Base-by-base conservation (phyloP, 1,140 invertebrate species). In the Ceratoteleas bidentatus region DNA sequence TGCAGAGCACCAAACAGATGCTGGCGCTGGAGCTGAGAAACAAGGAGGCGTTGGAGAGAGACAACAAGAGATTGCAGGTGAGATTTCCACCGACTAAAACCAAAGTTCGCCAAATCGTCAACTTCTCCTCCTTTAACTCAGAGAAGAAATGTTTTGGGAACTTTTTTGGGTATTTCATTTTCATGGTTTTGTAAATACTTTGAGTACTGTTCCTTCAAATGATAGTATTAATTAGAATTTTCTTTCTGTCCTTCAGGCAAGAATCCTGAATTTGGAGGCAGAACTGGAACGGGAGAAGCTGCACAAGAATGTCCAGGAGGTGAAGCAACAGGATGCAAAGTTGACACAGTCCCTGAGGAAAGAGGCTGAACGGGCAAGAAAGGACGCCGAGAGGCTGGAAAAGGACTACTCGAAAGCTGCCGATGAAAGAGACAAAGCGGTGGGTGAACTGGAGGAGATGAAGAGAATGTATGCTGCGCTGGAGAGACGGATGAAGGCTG, bases 1-100 rank as follows among this genome's bases (percentile, higher is more conserved):
- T 98, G 40, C 96, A 97, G 87, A 97, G 96, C 65, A 97, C 96
- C 1, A 98, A 98, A 90, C 96, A 97, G 90, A 95, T 97, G 93
- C 90, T 98, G 72, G 96, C 96, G 2, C 91, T 97, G 49, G 97
- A 98, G 91, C 90, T 97, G 74, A 93, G 96, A 86, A 96, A 96
- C 85, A 97, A 96, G 87, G 96, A 97, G 88, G 95, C 96, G 0
- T 93, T 96, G 79, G 95, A 96, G 75, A 94, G 96, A 83, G 96
- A 97, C 88, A 98, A 97, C 85, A 96, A 97, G 87, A 94, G 96
- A 81, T 92, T 98, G 34, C 92, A 93, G 90, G 92, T 92, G 80
- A 43, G 14, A 49, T 49, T 13, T 7, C 10, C 11, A 49, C 24
- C 4, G 24, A 24, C 24, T 24, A 24, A 2, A 24, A 24, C 24